Evolutionary conservation across 2,113 vertebrate species (phyloP).

Genomic region (Phalacrocorax carbo): DNA sequence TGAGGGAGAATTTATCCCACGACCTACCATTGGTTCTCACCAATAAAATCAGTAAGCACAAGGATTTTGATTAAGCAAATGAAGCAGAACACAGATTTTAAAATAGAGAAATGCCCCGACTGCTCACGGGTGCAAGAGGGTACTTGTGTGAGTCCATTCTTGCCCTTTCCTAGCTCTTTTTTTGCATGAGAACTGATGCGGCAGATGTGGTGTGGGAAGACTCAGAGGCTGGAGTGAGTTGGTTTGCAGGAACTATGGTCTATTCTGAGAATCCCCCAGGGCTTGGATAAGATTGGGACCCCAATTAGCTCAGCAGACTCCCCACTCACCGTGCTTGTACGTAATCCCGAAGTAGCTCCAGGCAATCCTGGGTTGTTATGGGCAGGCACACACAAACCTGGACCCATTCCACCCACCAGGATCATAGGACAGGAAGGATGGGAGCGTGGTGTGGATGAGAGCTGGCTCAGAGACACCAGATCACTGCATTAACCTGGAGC

Average conservation of each 20-base stretch:
- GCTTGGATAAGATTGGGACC: neutral
- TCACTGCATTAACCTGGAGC: neutral
- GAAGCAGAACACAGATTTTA: neutral
- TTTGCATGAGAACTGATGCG: neutral
- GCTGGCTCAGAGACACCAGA: neutral
- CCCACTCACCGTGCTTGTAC: rapidly evolving
- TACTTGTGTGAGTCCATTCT: neutral
- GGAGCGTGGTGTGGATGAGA: neutral
- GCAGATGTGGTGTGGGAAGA: neutral
- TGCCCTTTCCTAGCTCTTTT: neutral
- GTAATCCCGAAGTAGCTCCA: neutral
- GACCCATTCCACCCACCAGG: neutral
- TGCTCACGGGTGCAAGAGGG: neutral
- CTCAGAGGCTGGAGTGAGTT: neutral
- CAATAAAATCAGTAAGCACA: neutral
- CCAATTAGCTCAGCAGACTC: neutral
- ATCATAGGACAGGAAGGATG: neutral
- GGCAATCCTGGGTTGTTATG: neutral
- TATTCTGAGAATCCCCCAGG: neutral
- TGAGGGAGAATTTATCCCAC: neutral
- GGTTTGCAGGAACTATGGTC: neutral
- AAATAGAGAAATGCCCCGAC: neutral
- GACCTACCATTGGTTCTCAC: neutral
- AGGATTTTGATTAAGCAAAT: neutral
- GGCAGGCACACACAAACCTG: neutral